These are phyloP conservation scores for Stictonetta naevosa DNA, from an alignment of 2,113 vertebrate species.

Conservation along the genomic window DNA sequence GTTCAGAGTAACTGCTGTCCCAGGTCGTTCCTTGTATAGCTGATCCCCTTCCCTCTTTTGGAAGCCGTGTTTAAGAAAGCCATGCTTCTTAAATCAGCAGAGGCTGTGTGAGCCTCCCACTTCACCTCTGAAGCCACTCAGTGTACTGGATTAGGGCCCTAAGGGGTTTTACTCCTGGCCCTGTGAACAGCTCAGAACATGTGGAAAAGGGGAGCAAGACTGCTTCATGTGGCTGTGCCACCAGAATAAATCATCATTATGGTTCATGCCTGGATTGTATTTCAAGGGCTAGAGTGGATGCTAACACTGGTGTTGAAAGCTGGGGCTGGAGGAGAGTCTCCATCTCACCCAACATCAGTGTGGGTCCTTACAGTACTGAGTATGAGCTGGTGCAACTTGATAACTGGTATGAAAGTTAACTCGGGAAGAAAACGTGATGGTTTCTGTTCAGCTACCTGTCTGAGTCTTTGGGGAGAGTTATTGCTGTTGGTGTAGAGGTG, in stretches of 20 bases:
- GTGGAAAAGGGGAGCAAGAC: background rate
- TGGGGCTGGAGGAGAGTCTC: background rate
- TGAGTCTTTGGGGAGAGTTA: background rate
- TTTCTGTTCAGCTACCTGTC: background rate
- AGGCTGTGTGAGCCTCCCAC: background rate
- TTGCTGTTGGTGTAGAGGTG: background rate
- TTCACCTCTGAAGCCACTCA: background rate
- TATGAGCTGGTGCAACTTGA: background rate
- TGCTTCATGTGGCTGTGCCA: background rate
- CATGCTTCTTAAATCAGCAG: background rate
- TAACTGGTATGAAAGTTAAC: background rate
- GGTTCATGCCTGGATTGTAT: accelerated
- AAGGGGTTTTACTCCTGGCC: background rate
- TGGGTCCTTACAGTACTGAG: accelerated
- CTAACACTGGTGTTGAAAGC: background rate
- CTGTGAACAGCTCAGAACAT: background rate
- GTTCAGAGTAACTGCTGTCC: background rate
- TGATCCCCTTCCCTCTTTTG: background rate
- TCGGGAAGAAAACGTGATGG: background rate
- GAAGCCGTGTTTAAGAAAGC: background rate
- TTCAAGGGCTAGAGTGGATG: background rate
- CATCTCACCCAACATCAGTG: background rate
- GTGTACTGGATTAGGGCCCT: background rate
- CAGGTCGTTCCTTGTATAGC: background rate
- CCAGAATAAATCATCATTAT: background rate